Base-by-base conservation (phyloP, 1,140 invertebrate genomes). In the Dermatophagoides farinae region DNA sequence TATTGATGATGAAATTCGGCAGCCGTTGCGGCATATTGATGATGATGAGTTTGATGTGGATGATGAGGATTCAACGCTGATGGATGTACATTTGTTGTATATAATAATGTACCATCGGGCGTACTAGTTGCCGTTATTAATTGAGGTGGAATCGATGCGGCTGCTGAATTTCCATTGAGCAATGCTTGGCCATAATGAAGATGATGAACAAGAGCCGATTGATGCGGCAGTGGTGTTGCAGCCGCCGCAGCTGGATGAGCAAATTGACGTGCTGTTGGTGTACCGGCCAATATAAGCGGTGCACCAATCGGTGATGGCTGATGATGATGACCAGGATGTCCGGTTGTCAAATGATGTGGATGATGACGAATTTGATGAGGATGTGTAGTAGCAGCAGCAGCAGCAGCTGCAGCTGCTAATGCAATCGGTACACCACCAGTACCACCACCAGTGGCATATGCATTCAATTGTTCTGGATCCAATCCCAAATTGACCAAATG, bases 281-380 rank as follows among this genome's bases (percentile, higher is more conserved):
- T 49, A 16, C n/a, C 23, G 59, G 37, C 37, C 40, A 46, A 23
- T 1, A 47, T 43, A 14, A 46, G 41, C 37, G 59, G 43, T 16
- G 59, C 59, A 52, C 44, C 59, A n/a, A 38, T 16, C n/a, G 20
- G 55, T 18, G 14, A 31, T 22, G 62, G 59, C 20, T 58, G 53
- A 39, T 39, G 23, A 11, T 11, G 23, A 55, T 39, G 23, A 16
- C 5, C 1, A 20, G 2, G 23, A 43, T 16, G 12, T 2, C 18
- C 18, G 14, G 50, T 1, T 16, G 16, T 52, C n/a, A 25, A 16
- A 20, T 1, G 23, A 55, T 55, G 23, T 4, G 6, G 37, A 38
- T n/a, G 22, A 38, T n/a, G 12, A 43, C 2, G 41, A 43, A 5
- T 2, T 18, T 4, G 5, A 43, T 40, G 25, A 4, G n/a, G 23